A percentile compares a stretch with the other conserved stretches of the same genome.
Conservation (phyloP, 2,888 invertebrate genomes). For the Acleris literana region DNA sequence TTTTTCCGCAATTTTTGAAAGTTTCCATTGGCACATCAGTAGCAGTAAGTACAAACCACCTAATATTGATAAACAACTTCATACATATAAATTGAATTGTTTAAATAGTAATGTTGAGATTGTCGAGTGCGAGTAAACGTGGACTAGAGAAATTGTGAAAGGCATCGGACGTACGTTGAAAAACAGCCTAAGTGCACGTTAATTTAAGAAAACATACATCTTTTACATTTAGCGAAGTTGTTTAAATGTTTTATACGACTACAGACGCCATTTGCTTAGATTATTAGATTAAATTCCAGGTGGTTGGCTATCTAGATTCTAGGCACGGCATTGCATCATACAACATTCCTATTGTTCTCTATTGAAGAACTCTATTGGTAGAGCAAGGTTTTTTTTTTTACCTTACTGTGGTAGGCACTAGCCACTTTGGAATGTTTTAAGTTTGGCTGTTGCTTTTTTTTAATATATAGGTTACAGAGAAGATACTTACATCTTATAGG, state of each 20-base stretch:
- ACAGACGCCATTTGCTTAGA: background rate
- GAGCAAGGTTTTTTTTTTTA: too few species aligned
- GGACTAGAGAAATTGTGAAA: conserved; percentile 28
- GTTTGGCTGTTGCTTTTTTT: too few species aligned
- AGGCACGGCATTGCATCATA: background rate
- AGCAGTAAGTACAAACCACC: too few species aligned
- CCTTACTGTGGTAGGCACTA: too few species aligned
- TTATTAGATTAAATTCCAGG: background rate
- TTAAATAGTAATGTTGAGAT: conserved; percentile 9
- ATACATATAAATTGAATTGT: conserved; percentile 8
- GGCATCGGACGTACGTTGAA: conserved; percentile 4
- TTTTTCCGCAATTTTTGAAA: too few species aligned
- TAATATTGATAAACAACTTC: background rate
- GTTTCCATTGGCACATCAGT: too few species aligned
- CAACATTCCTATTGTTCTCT: too few species aligned
- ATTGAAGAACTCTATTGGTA: too few species aligned
- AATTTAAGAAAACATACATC: background rate
- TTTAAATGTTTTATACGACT: background rate
- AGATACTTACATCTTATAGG: too few species aligned
- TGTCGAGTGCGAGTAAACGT: background rate
- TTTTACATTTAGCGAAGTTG: background rate
- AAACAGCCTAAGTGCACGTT: background rate
- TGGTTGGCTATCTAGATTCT: background rate
- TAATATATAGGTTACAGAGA: too few species aligned
- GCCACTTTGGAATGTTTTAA: too few species aligned